These are phyloP conservation scores for Penaeus vannamei DNA, from an alignment of 1,140 invertebrate genomes.

Conservation along the genomic window DNA sequence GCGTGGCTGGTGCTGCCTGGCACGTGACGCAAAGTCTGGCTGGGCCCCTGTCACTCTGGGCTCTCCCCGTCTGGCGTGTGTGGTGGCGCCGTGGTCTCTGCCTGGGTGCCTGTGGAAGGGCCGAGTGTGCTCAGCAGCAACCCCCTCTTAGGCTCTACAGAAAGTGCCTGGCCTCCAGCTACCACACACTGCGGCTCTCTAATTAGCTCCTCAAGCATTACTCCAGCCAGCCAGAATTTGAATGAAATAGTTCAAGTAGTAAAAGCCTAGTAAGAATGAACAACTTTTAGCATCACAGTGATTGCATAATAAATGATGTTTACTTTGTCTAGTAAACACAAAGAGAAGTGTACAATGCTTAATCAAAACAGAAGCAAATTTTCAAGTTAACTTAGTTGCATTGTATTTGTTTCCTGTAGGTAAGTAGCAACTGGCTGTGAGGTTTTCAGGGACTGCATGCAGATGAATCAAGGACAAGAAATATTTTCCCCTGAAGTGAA, in stretches of 20 bases:
- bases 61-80: constrained; percentile 51
- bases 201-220: constrained; percentile 48
- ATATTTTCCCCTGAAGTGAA: constrained; percentile 50
- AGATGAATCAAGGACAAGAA: constrained; percentile 46
- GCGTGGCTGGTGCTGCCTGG: constrained; percentile 45
- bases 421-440: constrained; percentile 43
- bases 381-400: constrained; percentile 13
- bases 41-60: constrained; percentile 54
- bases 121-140: constrained; percentile 44
- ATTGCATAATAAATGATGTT: constrained; percentile 43
- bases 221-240: constrained; percentile 25
- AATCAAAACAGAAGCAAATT: background rate
- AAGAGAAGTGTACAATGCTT: too few species aligned
- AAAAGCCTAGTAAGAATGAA: constrained; percentile 46
- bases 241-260: constrained; percentile 50
- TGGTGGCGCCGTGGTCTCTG: constrained; percentile 47
- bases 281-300: constrained; percentile 49
- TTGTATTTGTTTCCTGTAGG: constrained; percentile 45
- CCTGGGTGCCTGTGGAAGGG: constrained; percentile 16
- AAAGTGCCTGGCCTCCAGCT: constrained; percentile 45
- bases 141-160: constrained; percentile 55
- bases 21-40: constrained; percentile 46
- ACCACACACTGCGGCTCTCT: constrained; percentile 26
- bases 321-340: constrained; percentile 16
- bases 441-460: constrained; percentile 60